Base-by-base conservation (phyloP, 1,140 invertebrate genomes). In the Pogonomyrmex californicus region DNA sequence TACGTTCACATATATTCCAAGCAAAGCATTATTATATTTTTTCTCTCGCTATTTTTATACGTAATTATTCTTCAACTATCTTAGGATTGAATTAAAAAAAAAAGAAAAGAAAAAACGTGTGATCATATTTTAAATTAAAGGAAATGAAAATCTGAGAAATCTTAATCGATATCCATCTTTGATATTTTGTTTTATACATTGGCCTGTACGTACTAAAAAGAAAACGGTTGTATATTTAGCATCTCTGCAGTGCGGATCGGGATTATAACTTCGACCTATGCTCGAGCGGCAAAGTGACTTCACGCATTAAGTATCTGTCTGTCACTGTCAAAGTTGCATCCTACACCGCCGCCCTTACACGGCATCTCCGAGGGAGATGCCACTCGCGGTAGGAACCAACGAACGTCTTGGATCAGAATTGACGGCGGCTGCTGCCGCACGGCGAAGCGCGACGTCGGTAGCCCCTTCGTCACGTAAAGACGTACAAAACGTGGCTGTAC, bases 241-340 rank as follows among this genome's bases (percentile, higher is more conserved):
- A 23, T 54, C 38, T 62, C 56, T 36, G 2, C 66, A 14, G 41
- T 30, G 36, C 14, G 12, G 62, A 56, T 70, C 49, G 4, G 71
- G 38, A 68, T 77, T 77, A 62, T 68, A 86, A 82, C 41, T 75
- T 71, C 76, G 88, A 87, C 78, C 90, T 76, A 85, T 92, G 86
- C 88, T 51, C 73, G 54, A 86, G 87, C 41, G 49, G 14, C 44
- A 9, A 41, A 66, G 51, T 77, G 88, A 89, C 76, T 73, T 89
- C 41, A 65, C 49, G 56, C 76, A 71, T 56, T 47, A 75, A 58
- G 76, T 87, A 86, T 88, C 85, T 76, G 88, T 93, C 90, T 51
- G 87, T 93, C 91, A 93, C 78, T 91, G 90, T 93, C 92, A 88
- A 79, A 62, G 49, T 33, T 54, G 63, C 60, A 73, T 75, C 81